Base-by-base conservation (phyloP, 2,888 invertebrate species). In the Rhagium mordax region DNA sequence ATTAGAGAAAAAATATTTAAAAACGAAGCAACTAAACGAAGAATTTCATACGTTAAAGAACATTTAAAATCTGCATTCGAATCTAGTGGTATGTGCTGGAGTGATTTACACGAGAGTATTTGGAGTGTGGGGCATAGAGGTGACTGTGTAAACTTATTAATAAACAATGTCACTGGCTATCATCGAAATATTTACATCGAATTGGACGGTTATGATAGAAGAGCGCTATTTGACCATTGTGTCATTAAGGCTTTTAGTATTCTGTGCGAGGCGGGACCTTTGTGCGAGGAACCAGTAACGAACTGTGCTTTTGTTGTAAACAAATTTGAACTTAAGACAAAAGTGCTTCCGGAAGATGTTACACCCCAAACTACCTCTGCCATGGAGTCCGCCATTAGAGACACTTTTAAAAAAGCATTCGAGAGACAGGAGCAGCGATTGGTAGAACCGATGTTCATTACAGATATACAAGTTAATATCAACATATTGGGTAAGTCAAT, bases 241-340 rank as follows among this genome's bases (percentile, higher is more conserved):
- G 93, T 97, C 85, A 90, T 96, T 3, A 96, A 95, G 88, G 97
- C 7, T 94, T 97, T 88, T 95, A 96, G 90, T 87, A 97, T 87
- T 95, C 96, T 5, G 92, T 96, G 24, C 88, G 84, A 94, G 67
- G 93, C 96, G 51, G 99, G 99, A 0, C 99, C 99, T 0, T 87
- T 99, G 55, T 99, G 99, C 88, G 98, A 98, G 83, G 99, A 99
- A 85, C 98, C 98, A 1, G 94, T 99, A 94, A 95, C 94, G 89
- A 98, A 98, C 0, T 97, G 98, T 0, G 96, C 94, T 16, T 98
- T 98, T 88, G 90, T 95, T 67, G 91, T 99, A 1, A 95, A 96
- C 81, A 94, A 95, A 79, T 98, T 97, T 95, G 90, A 89, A 0
- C 49, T 82, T 15, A 60, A 77, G 7, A 69, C 55, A 24, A 79